Evolutionary conservation across 2,797 vertebrate species (phyloP).

Genomic region (Chlorospingus semifuscus): DNA sequence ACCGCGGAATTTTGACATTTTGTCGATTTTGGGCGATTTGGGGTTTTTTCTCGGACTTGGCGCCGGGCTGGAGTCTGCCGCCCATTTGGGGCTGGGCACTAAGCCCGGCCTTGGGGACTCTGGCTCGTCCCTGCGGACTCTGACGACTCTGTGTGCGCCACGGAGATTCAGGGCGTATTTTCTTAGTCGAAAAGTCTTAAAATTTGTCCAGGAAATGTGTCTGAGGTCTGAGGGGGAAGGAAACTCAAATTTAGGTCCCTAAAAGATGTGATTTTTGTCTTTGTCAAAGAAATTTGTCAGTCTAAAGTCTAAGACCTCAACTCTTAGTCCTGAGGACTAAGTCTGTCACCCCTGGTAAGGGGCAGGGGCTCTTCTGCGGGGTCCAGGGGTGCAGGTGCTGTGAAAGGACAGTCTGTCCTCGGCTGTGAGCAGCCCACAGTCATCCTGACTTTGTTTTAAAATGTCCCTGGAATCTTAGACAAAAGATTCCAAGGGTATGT

Average conservation of each 20-base stretch:
- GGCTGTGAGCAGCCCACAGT: accelerated
- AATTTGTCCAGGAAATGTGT: neutral
- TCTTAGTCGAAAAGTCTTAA: neutral
- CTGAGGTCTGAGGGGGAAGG: neutral
- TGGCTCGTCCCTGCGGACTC: neutral
- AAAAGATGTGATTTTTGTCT: neutral
- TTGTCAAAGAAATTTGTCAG: neutral
- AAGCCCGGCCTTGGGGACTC: accelerated
- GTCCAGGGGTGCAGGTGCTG: accelerated
- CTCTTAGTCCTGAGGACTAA: neutral
- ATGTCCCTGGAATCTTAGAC: neutral
- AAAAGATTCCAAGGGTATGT: neutral
- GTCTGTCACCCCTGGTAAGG: accelerated
- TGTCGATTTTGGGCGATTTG: neutral
- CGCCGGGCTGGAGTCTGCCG: neutral
- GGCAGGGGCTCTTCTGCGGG: neutral
- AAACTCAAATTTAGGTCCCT: neutral
- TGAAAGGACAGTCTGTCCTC: neutral
- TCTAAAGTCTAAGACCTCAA: neutral
- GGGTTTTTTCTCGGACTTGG: neutral
- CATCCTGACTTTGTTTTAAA: neutral
- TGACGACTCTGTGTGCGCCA: accelerated
- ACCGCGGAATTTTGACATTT: neutral
- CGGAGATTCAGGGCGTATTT: neutral
- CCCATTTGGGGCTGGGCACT: accelerated